Percentiles rank a stretch among this genome's conserved stretches.
Evolutionary conservation across 2,113 vertebrate genomes (phyloP).

Genomic region (Nyctereutes procyonoides): DNA sequence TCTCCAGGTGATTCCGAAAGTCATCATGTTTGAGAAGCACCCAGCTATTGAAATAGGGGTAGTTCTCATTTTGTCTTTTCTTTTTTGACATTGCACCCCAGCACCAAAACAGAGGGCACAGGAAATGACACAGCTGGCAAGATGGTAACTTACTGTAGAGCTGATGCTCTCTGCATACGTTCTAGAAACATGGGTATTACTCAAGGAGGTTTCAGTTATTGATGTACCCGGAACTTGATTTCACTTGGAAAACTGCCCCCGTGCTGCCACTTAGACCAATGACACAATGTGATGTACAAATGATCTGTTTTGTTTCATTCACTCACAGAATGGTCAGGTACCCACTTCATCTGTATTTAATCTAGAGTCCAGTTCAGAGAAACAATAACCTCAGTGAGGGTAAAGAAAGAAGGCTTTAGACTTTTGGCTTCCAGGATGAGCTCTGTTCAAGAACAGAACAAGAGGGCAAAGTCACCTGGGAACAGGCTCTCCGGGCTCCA

Average conservation of each 20-base stretch:
- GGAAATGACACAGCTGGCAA: neutral
- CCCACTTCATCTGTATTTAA: neutral
- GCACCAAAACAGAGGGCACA: neutral
- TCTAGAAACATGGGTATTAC: neutral
- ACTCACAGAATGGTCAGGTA: neutral
- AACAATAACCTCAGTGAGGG: neutral
- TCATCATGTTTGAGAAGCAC: neutral
- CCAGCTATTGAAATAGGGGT: neutral
- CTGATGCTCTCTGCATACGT: fast-evolving
- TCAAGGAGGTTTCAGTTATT: neutral
- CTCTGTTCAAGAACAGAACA: neutral
- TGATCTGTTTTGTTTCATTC: neutral
- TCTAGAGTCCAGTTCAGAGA: neutral
- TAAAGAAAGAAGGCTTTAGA: neutral
- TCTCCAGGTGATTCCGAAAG: too few species aligned
- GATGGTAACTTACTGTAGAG: fast-evolving
- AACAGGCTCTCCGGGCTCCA: fast-evolving
- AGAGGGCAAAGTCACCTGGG: too few species aligned
- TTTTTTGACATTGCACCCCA: neutral
- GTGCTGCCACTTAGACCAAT: neutral
- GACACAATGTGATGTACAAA: neutral
- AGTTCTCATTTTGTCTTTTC: neutral
- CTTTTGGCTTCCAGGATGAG: neutral
- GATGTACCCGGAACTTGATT: neutral
- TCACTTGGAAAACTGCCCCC: neutral